Evolutionary conservation across 2,888 invertebrate genomes (phyloP).

Genomic region (Blera fallax): DNA sequence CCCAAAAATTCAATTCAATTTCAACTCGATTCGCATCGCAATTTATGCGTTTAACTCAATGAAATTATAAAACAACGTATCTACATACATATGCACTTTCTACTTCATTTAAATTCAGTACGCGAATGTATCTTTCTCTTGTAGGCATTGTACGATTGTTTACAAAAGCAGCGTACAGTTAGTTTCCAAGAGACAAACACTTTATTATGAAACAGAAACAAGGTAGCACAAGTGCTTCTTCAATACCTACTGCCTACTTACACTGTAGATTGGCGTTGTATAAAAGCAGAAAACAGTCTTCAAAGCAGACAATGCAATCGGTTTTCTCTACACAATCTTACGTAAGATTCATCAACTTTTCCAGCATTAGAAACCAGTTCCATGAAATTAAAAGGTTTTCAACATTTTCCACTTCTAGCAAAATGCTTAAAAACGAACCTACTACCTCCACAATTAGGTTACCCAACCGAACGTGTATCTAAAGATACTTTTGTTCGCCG

Average conservation of each 20-base stretch:
- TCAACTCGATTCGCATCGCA: conserved; percentile 9
- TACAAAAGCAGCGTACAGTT: conserved; percentile 2
- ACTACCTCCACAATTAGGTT: not conserved
- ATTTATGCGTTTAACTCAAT: conserved; percentile 1
- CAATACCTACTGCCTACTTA: not conserved
- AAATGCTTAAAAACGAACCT: not conserved
- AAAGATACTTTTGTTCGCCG: not conserved
- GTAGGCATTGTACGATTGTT: not conserved
- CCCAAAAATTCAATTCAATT: not conserved
- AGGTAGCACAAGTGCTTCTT: not conserved
- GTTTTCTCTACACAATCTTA: conserved; percentile 13
- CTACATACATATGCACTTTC: conserved; percentile 29
- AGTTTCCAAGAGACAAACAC: not conserved
- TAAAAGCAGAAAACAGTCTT: not conserved
- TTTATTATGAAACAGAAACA: conserved; percentile 15
- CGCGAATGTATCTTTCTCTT: conserved; percentile 6
- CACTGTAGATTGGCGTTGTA: not conserved
- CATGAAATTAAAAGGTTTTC: not conserved
- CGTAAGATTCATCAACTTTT: not conserved
- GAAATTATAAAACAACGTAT: not conserved
- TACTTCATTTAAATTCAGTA: conserved; percentile 57
- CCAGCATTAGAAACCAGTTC: conserved; percentile 2
- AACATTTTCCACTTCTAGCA: not conserved
- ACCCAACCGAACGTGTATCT: not conserved
- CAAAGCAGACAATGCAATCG: not conserved